phyloP scores from a whole-genome alignment of 2,888 invertebrate species.

The Caenorhabditis angaria region DNA sequence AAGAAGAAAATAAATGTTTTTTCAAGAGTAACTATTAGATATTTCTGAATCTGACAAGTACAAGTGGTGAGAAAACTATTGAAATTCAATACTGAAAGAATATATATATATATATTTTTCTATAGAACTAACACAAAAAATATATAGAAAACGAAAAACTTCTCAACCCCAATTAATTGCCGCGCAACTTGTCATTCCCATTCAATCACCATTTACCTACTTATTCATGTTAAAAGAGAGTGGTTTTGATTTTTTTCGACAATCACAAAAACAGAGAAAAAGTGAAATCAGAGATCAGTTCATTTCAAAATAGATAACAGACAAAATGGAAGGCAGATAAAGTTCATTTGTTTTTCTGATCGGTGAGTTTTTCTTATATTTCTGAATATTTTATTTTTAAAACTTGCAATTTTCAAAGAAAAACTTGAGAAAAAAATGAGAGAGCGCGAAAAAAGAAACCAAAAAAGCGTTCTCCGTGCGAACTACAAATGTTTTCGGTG shows the following conservation, averaged over 20 bases:
- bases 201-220: background rate
- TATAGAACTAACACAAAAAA: background rate
- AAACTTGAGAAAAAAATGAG: background rate
- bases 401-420: no score
- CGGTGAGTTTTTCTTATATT: no score
- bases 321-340: no score
- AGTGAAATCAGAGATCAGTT: no score
- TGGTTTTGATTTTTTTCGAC: no score
- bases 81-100: background rate
- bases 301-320: no score
- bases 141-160: background rate
- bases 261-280: no score
- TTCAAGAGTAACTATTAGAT: no score
- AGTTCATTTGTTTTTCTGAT: no score
- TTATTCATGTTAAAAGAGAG: no score
- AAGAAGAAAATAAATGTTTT: no score
- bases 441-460: background rate
- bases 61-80: background rate
- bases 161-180: background rate
- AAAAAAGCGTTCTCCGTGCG: conserved; percentile 4
- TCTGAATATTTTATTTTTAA: no score
- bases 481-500: background rate
- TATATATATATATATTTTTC: background rate
- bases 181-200: conserved; percentile 2
- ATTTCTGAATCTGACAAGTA: conserved; percentile 2